A percentile compares a stretch with the other conserved stretches of the same genome.
Evolutionary conservation across 2,113 vertebrate genomes (phyloP).

Genomic region (Xiphophorus hellerii): DNA sequence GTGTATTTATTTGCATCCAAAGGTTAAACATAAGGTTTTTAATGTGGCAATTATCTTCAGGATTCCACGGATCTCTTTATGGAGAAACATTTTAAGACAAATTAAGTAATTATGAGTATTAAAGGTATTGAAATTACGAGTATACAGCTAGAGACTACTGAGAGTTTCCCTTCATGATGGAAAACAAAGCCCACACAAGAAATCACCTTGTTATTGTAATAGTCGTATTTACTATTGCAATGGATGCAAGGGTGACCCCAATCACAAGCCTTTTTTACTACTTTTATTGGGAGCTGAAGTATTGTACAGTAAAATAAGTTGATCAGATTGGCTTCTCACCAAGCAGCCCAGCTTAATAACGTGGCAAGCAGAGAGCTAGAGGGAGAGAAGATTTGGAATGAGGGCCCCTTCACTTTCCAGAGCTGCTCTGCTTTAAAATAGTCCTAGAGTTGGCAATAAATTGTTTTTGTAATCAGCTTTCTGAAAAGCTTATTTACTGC

Average conservation of each 20-base stretch:
- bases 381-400: slow-evolving; percentile 78
- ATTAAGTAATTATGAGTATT: slow-evolving; percentile 75
- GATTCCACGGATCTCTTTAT: slow-evolving; percentile 33
- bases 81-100: slow-evolving; percentile 72
- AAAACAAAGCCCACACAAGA: slow-evolving; percentile 72
- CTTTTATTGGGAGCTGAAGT: slow-evolving; percentile 76
- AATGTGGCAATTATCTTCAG: slow-evolving; percentile 11
- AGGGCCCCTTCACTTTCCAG: slow-evolving; percentile 59
- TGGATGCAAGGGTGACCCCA: slow-evolving; percentile 89
- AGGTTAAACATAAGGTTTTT: neutral
- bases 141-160: slow-evolving; percentile 80
- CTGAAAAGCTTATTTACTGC: slow-evolving; percentile 86
- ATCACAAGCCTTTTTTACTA: slow-evolving; percentile 84
- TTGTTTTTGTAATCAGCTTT: slow-evolving; percentile 87
- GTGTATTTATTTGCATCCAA: slow-evolving; percentile 11
- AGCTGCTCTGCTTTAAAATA: slow-evolving; percentile 72
- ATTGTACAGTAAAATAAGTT: slow-evolving; percentile 81
- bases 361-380: slow-evolving; percentile 83
- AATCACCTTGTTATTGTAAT: slow-evolving; percentile 77
- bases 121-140: slow-evolving; percentile 60
- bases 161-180: slow-evolving; percentile 57
- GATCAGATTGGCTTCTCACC: slow-evolving; percentile 84
- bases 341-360: slow-evolving; percentile 83
- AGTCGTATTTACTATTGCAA: slow-evolving; percentile 83
- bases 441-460: slow-evolving; percentile 82